Percentiles rank a stretch among this genome's conserved stretches.
phyloP scores from a whole-genome alignment of 2,888 invertebrate genomes.

The Antheraea assamensis region DNA sequence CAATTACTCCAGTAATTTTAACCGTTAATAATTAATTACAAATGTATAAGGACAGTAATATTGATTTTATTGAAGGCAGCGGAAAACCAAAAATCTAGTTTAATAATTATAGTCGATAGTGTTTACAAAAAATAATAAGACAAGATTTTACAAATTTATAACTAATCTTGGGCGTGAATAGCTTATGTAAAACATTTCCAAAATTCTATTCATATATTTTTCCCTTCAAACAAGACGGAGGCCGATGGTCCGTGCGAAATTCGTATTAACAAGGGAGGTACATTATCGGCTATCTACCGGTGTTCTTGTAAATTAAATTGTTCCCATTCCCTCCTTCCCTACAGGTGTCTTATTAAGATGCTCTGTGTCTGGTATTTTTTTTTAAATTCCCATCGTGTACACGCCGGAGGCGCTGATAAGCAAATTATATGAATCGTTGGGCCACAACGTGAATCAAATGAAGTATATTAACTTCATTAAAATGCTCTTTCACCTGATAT shows the following conservation, averaged over 20 bases:
- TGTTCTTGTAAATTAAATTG: slow-evolving; percentile 72
- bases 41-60: background rate
- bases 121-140: background rate
- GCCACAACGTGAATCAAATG: background rate
- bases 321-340: slow-evolving; percentile 49
- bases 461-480: background rate
- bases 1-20: background rate
- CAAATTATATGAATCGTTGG: slow-evolving; percentile 26
- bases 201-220: background rate
- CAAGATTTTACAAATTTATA: background rate
- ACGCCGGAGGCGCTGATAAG: slow-evolving; percentile 12
- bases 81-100: background rate
- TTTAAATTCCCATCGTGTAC: slow-evolving; percentile 12
- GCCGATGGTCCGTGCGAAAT: slow-evolving; percentile 56
- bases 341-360: slow-evolving; percentile 44
- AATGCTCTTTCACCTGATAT: background rate
- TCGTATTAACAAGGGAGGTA: slow-evolving; percentile 64
- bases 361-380: slow-evolving; percentile 11
- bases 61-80: background rate
- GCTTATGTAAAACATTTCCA: background rate
- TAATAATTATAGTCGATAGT: background rate
- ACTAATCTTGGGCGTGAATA: background rate
- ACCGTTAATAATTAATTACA: background rate
- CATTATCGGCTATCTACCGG: slow-evolving; percentile 53
- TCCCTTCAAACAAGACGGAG: slow-evolving; percentile 23